These are phyloP conservation scores for Amblyraja radiata DNA, from an alignment of 2,797 vertebrate genomes.

Conservation along the genomic window DNA sequence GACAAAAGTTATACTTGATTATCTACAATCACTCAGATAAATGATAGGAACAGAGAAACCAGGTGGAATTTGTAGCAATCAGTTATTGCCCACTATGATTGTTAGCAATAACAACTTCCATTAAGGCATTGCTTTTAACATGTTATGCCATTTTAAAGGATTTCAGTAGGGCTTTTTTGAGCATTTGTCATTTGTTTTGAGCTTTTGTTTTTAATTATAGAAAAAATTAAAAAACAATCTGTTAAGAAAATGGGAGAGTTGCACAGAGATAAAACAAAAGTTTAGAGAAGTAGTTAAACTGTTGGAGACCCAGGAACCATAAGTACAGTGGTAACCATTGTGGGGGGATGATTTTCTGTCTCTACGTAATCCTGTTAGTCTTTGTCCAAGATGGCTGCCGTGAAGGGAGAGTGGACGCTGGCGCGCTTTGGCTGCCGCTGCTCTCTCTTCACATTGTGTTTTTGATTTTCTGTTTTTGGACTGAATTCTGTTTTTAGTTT, in stretches of 20 bases:
- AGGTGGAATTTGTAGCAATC: background rate
- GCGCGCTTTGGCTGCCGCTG: too few species aligned
- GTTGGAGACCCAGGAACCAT: too few species aligned
- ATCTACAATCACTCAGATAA: background rate
- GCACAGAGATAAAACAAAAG: background rate
- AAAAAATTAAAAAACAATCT: background rate
- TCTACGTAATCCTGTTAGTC: too few species aligned
- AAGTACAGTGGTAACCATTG: too few species aligned
- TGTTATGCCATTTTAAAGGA: background rate
- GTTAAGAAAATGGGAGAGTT: background rate
- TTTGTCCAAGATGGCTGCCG: too few species aligned
- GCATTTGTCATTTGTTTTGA: background rate
- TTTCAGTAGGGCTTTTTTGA: background rate
- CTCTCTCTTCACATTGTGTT: too few species aligned
- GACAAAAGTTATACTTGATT: background rate
- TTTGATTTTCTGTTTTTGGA: too few species aligned
- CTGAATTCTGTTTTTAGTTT: too few species aligned
- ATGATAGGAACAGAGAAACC: background rate
- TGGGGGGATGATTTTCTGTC: too few species aligned
- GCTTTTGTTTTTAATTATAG: background rate
- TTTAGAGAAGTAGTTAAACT: background rate
- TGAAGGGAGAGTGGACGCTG: too few species aligned
- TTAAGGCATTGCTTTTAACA: background rate
- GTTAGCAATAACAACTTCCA: background rate
- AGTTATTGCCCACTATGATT: background rate